Evolutionary conservation across 2,888 invertebrate genomes (phyloP).

Genomic region (Dendrolimus houi): DNA sequence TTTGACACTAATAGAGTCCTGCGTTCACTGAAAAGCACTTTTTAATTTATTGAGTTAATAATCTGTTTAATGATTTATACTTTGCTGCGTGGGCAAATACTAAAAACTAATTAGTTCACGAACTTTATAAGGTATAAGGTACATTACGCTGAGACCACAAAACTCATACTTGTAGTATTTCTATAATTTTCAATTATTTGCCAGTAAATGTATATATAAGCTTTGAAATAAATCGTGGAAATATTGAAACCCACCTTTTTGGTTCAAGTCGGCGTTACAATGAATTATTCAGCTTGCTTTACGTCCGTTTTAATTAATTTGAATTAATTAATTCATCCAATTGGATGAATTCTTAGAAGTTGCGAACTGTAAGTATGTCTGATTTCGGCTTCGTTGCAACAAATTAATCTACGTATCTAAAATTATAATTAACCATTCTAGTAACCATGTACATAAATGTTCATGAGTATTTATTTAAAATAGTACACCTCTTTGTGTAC

Average conservation of each 20-base stretch:
- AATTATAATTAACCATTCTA: too few species aligned
- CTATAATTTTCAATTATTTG: neutral
- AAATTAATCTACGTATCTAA: too few species aligned
- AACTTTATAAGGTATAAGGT: neutral
- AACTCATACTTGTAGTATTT: neutral
- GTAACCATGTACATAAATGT: too few species aligned
- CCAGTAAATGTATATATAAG: neutral
- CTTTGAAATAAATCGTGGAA: neutral
- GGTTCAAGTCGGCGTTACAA: neutral
- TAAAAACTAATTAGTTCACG: neutral
- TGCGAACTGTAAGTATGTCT: neutral
- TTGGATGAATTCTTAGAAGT: neutral
- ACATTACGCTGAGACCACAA: neutral
- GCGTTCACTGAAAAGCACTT: too few species aligned
- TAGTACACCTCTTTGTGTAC: too few species aligned
- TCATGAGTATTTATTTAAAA: too few species aligned
- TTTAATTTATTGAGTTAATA: too few species aligned
- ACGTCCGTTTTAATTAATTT: neutral
- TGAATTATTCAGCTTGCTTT: neutral
- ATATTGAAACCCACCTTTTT: neutral
- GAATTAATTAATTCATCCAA: too few species aligned
- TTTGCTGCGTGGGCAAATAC: too few species aligned
- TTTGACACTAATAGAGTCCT: too few species aligned
- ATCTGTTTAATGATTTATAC: too few species aligned
- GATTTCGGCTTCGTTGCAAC: neutral